Evolutionary conservation across 2,888 invertebrate genomes (phyloP).

Genomic region (Meteorus colon): DNA sequence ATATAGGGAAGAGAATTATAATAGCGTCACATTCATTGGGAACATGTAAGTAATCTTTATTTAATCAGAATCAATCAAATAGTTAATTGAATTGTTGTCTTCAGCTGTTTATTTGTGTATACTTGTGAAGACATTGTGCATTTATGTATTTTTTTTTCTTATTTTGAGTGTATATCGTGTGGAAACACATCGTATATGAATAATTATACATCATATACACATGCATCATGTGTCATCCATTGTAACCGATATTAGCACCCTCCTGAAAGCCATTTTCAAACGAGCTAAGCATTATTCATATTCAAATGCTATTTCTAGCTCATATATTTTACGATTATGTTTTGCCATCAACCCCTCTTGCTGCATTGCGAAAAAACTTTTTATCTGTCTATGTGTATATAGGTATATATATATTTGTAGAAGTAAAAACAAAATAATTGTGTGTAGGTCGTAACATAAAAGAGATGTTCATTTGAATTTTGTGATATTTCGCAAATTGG

Average conservation of each 20-base stretch:
- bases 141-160: not conserved
- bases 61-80: not conserved
- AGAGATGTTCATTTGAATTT: too few species aligned
- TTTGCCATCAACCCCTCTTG: not conserved
- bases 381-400: not conserved
- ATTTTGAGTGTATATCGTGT: not conserved
- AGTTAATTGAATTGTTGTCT: not conserved
- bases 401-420: not conserved
- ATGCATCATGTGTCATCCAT: not conserved
- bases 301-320: slow-evolving; percentile 67
- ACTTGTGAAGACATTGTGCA: not conserved
- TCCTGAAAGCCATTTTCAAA: slow-evolving; percentile 33
- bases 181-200: slow-evolving; percentile 17
- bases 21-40: not conserved
- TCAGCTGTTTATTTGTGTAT: not conserved
- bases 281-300: slow-evolving; percentile 55
- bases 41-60: not conserved
- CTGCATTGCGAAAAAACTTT: not conserved
- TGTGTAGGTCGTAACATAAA: too few species aligned
- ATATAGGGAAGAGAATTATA: too few species aligned
- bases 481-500: too few species aligned
- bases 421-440: too few species aligned
- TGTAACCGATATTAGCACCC: slow-evolving; percentile 46
- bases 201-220: not conserved
- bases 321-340: slow-evolving; percentile 68